These are phyloP conservation scores for Xiphophorus couchianus DNA, from an alignment of 2,113 vertebrate species.

Conservation along the genomic window DNA sequence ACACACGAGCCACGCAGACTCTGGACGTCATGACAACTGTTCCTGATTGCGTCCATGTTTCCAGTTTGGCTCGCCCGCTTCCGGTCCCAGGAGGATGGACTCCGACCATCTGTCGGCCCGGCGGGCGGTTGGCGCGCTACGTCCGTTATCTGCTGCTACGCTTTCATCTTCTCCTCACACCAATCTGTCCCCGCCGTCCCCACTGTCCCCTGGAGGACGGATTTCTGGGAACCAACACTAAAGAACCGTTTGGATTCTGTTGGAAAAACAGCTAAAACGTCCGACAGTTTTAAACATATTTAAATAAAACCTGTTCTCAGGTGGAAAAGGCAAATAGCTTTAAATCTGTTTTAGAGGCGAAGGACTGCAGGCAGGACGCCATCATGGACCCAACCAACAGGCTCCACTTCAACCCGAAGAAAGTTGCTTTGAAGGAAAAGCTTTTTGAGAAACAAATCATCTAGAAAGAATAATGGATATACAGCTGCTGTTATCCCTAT, in stretches of 20 bases:
- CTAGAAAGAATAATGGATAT: too few relatives aligned
- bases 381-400: too few relatives aligned
- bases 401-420: too few relatives aligned
- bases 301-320: not conserved
- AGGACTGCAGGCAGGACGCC: too few relatives aligned
- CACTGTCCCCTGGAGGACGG: too few relatives aligned
- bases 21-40: not conserved
- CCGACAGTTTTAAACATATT: not conserved
- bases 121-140: not conserved
- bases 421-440: not conserved
- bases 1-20: too few relatives aligned
- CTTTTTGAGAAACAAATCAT: too few relatives aligned
- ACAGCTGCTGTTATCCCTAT: too few relatives aligned
- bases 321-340: not conserved
- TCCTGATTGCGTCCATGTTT: not conserved
- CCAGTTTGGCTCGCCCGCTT: not conserved
- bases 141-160: not conserved
- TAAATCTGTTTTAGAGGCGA: not conserved
- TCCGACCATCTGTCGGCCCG: not conserved
- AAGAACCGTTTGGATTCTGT: not conserved
- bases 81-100: not conserved
- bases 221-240: not conserved
- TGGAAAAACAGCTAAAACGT: not conserved
- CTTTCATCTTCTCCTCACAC: not conserved
- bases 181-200: too few relatives aligned